phyloP scores from a whole-genome alignment of 1,140 invertebrate genomes.

The Drosophila triauraria region DNA sequence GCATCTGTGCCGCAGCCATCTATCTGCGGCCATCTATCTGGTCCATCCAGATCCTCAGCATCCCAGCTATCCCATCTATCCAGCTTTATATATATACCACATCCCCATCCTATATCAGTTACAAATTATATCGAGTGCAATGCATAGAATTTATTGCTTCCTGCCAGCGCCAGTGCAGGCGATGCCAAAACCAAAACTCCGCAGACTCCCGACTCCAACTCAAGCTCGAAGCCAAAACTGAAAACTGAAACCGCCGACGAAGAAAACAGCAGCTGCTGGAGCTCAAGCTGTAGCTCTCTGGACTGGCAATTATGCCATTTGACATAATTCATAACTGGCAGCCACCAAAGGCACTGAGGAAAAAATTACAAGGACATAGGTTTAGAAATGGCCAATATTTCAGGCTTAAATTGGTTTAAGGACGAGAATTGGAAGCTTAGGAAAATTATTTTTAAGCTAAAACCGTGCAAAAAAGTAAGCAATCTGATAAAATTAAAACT shows the following conservation, averaged over 20 bases:
- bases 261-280: constrained; percentile 32
- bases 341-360: constrained; percentile 15
- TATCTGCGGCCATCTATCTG: constrained; percentile 49
- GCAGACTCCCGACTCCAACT: constrained; percentile 2
- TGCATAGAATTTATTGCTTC: constrained; percentile 83
- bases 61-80: constrained; percentile 6
- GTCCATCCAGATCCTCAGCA: constrained; percentile 21
- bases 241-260: constrained; percentile 51
- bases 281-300: constrained; percentile 11
- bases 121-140: constrained; percentile 80
- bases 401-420: neutral
- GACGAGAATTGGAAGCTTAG: neutral
- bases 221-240: constrained; percentile 26
- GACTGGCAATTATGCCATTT: constrained; percentile 81
- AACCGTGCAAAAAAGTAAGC: no score
- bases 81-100: constrained; percentile 1
- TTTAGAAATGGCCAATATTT: neutral
- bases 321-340: constrained; percentile 82
- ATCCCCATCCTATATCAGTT: constrained; percentile 51
- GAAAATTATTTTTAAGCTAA: neutral
- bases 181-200: constrained; percentile 59
- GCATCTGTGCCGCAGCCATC: constrained; percentile 50
- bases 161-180: constrained; percentile 41
- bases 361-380: neutral
- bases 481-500: no score